Conservation (phyloP, 64 coral and sea anemone species). For the Actinia tenebrosa region DNA sequence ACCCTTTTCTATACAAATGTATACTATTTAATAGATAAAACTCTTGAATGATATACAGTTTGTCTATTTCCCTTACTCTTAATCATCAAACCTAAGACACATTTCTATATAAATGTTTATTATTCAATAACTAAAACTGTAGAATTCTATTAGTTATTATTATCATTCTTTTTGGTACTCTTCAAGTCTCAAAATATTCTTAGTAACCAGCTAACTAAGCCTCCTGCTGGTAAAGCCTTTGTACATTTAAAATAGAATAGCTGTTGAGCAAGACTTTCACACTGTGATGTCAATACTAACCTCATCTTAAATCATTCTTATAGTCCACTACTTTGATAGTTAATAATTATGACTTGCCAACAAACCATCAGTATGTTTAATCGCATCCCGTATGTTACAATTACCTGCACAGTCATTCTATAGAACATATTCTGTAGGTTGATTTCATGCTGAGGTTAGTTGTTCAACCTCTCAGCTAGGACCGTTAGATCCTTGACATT, state of each 20-base stretch:
- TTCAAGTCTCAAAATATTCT: conserved; percentile 3
- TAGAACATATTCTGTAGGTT: not conserved
- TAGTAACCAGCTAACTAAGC: not conserved
- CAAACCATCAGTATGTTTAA: not conserved
- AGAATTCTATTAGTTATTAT: not conserved
- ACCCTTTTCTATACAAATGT: not conserved
- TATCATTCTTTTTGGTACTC: not conserved
- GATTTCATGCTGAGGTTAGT: not conserved
- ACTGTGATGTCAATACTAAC: not conserved
- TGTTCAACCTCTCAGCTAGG: not conserved
- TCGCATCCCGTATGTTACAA: not conserved
- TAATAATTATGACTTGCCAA: not conserved
- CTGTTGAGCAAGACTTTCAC: not conserved
- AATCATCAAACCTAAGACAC: not conserved
- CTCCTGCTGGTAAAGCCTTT: conserved; percentile 6
- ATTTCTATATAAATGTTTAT: not conserved
- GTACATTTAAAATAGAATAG: conserved; percentile 1
- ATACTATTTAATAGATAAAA: not conserved
- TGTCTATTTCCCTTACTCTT: not conserved
- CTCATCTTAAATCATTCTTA: not conserved
- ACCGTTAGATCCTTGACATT: conserved; percentile 13
- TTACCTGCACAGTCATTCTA: not conserved
- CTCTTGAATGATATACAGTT: not conserved
- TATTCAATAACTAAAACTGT: not conserved
- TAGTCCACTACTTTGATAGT: not conserved